A percentile compares a stretch with the other conserved stretches of the same genome.
Conservation (phyloP, 2,797 vertebrate genomes). For the Onychomys arenicola region DNA sequence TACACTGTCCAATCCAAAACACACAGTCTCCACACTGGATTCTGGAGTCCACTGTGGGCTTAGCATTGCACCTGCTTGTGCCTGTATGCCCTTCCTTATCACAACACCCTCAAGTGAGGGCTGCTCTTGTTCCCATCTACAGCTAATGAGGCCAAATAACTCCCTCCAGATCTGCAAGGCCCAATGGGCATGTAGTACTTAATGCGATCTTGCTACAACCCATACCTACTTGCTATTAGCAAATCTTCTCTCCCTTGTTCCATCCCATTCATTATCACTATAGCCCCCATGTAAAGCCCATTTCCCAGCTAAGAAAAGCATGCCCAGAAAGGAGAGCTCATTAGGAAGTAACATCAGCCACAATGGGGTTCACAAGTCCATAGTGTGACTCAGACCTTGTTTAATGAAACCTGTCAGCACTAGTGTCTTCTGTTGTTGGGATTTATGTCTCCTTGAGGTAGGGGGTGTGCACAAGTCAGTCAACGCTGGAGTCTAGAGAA, state of each 20-base stretch:
- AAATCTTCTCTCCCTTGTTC: background rate
- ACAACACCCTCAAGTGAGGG: background rate
- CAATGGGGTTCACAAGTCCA: background rate
- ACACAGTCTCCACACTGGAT: background rate
- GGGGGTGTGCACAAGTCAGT: rapidly evolving
- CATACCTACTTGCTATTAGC: background rate
- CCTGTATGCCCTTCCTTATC: background rate
- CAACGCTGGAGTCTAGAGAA: background rate
- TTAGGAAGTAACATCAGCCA: background rate
- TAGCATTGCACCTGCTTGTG: background rate
- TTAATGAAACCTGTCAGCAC: background rate
- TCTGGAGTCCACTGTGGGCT: background rate
- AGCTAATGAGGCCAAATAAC: background rate
- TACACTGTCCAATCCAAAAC: background rate
- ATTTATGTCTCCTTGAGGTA: background rate
- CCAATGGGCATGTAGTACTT: background rate
- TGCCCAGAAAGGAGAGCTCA: background rate
- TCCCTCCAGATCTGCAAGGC: background rate
- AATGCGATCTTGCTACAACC: background rate
- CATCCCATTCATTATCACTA: no score
- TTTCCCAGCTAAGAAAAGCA: background rate
- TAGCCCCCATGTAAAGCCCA: background rate
- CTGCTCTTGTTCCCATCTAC: background rate
- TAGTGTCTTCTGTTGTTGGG: no score
- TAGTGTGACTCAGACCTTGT: background rate